Conservation (phyloP, 2,113 vertebrate genomes). For the Corvus moneduloides region DNA sequence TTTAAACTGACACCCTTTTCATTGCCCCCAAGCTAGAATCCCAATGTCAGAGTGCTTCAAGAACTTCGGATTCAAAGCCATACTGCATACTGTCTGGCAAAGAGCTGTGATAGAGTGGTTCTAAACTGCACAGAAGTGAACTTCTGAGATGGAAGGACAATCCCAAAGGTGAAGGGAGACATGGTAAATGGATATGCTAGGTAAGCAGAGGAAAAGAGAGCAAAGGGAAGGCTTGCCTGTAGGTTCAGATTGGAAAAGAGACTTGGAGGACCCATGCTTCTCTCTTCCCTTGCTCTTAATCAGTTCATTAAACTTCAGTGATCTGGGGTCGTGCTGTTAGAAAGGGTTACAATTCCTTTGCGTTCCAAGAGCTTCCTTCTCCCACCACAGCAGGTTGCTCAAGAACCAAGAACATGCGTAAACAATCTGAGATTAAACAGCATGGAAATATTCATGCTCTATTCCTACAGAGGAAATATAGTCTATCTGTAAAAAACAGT, state of each 20-base stretch:
- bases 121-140: background rate
- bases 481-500: background rate
- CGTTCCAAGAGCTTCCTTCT: background rate
- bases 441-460: background rate
- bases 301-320: background rate
- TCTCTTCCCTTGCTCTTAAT: background rate
- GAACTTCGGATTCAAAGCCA: slow-evolving; percentile 24
- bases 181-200: background rate
- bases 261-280: background rate
- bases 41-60: slow-evolving; percentile 59
- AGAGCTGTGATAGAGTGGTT: background rate
- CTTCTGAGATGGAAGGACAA: background rate
- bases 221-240: background rate
- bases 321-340: background rate
- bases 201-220: background rate
- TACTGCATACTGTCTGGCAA: slow-evolving; percentile 3
- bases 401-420: background rate
- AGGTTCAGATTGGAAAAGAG: background rate
- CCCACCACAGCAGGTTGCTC: background rate
- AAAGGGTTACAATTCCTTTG: background rate
- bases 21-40: slow-evolving; percentile 64
- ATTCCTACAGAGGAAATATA: background rate
- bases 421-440: background rate
- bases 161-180: background rate
- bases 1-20: slow-evolving; percentile 63